Conservation (phyloP, 2,888 invertebrate species). For the Drosophila multiciliata region DNA sequence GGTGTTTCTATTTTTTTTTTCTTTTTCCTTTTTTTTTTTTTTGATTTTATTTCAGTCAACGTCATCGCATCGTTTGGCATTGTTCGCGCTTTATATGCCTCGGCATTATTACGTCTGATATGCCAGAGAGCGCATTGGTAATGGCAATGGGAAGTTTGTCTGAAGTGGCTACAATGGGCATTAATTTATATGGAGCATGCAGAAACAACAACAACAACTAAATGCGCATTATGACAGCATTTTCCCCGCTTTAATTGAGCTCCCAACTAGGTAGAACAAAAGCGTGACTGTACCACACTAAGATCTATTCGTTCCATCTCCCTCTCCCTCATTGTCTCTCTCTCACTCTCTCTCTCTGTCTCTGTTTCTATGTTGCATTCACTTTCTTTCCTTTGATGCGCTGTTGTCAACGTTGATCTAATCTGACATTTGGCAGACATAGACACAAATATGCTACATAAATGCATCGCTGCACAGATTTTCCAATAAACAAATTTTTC, state of each 20-base stretch:
- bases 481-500: slow-evolving; percentile 76
- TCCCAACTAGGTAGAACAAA: slow-evolving; percentile 24
- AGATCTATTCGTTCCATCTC: slow-evolving; percentile 12
- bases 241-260: slow-evolving; percentile 65
- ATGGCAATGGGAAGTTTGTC: slow-evolving; percentile 21
- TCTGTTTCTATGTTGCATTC: slow-evolving; percentile 6
- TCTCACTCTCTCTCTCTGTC: slow-evolving; percentile 1
- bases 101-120: slow-evolving; percentile 69
- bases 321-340: slow-evolving; percentile 5
- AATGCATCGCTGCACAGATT: slow-evolving; percentile 74
- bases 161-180: slow-evolving; percentile 61
- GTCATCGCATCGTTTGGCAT: slow-evolving; percentile 64
- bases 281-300: slow-evolving; percentile 57
- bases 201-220: slow-evolving; percentile 55
- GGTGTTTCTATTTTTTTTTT: slow-evolving; percentile 32
- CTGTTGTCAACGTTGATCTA: slow-evolving; percentile 67
- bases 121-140: slow-evolving; percentile 36
- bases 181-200: slow-evolving; percentile 67
- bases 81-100: slow-evolving; percentile 59
- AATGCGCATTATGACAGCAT: slow-evolving; percentile 74
- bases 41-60: slow-evolving; percentile 50
- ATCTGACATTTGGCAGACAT: slow-evolving; percentile 77
- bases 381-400: slow-evolving; percentile 26
- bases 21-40: slow-evolving; percentile 8
- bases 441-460: slow-evolving; percentile 20